A percentile compares a stretch with the other conserved stretches of the same genome.
Conservation (phyloP, 2,888 invertebrate genomes). For the Leuctra nigra region DNA sequence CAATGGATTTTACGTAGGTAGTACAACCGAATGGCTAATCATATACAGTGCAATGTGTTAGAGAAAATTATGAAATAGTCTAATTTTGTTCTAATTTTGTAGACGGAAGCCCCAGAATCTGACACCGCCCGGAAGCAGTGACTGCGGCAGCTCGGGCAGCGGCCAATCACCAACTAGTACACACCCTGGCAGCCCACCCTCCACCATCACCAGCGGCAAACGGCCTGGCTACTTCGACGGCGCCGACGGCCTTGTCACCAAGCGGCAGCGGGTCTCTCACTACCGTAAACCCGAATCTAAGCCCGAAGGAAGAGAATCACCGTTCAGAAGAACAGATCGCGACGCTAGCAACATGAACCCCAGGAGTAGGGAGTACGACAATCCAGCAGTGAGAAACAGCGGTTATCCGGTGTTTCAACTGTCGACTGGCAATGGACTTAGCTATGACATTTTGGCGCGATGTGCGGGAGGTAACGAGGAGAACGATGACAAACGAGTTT, state of each 20-base stretch:
- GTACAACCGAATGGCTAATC: no score
- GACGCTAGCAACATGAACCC: slow-evolving; percentile 45
- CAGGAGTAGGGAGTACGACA: slow-evolving; percentile 41
- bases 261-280: slow-evolving; percentile 84
- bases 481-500: slow-evolving; percentile 19
- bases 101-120: slow-evolving; percentile 87
- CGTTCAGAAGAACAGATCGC: slow-evolving; percentile 38
- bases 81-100: slow-evolving; percentile 26
- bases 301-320: background rate
- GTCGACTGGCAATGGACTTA: slow-evolving; percentile 14
- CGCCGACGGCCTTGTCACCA: slow-evolving; percentile 52
- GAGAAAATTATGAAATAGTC: no score
- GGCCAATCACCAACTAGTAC: slow-evolving; percentile 74
- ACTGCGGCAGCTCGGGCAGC: slow-evolving; percentile 61
- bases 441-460: slow-evolving; percentile 14
- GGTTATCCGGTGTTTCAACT: slow-evolving; percentile 33
- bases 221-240: slow-evolving; percentile 57
- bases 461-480: slow-evolving; percentile 22
- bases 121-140: slow-evolving; percentile 82
- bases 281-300: slow-evolving; percentile 52
- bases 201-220: slow-evolving; percentile 48
- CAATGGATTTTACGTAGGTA: no score
- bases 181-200: slow-evolving; percentile 66
- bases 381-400: slow-evolving; percentile 39
- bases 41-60: no score